Conservation (phyloP, 1,140 invertebrate species). For the Trachymyrmex cornetzi region DNA sequence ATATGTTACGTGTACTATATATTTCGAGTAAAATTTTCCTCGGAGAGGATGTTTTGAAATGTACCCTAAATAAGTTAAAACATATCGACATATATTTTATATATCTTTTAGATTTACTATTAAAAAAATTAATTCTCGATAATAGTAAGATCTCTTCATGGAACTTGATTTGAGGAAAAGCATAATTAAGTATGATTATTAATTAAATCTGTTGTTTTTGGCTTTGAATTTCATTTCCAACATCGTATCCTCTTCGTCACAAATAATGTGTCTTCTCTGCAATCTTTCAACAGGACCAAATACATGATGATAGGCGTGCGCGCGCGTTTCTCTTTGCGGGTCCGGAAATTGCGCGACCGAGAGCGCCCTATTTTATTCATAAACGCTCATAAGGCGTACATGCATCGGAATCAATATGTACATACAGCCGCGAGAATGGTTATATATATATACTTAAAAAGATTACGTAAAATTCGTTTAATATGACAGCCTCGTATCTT, state of each 20-base stretch:
- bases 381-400: constrained; percentile 11
- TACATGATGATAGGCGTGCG: not conserved
- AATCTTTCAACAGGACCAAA: constrained; percentile 29
- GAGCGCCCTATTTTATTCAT: constrained; percentile 55
- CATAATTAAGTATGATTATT: not conserved
- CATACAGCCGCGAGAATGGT: not conserved
- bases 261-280: constrained; percentile 6
- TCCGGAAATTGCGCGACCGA: constrained; percentile 36
- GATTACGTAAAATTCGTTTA: constrained; percentile 42
- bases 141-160: not conserved
- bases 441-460: constrained; percentile 12
- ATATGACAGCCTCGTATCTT: not conserved
- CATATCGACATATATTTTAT: not conserved
- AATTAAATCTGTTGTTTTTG: constrained; percentile 22
- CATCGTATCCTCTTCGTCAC: not conserved
- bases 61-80: not conserved
- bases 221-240: not conserved
- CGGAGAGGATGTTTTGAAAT: too few species aligned
- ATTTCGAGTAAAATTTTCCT: too few species aligned
- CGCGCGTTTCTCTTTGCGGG: not conserved
- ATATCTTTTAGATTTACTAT: not conserved
- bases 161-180: not conserved
- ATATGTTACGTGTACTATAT: too few species aligned
- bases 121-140: not conserved
- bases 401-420: constrained; percentile 38